Conservation (phyloP, 2,113 vertebrate species). For the Nycticebus coucang region DNA sequence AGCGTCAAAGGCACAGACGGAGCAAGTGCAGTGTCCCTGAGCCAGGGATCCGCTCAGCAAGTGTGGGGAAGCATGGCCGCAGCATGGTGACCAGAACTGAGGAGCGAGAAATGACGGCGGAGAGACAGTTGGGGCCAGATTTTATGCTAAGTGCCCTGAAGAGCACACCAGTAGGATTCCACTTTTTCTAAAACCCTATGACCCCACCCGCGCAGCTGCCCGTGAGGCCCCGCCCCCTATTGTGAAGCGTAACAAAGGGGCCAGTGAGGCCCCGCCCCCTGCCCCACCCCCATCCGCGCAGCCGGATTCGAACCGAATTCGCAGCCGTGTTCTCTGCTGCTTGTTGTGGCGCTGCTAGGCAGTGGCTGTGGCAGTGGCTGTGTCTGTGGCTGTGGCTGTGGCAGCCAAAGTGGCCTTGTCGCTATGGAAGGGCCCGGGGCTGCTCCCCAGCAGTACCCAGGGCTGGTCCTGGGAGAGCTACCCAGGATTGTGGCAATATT, state of each 20-base stretch:
- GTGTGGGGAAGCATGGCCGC: not conserved
- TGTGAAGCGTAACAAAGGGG: too few relatives aligned
- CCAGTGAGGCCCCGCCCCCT: not conserved
- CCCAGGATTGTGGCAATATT: not conserved
- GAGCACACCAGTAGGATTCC: not conserved
- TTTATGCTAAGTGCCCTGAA: not conserved
- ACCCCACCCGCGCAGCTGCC: too few relatives aligned
- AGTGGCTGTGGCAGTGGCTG: not conserved
- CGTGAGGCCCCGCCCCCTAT: too few relatives aligned
- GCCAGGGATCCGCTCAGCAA: not conserved
- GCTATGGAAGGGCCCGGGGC: slow-evolving; percentile 41
- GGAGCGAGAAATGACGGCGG: too few relatives aligned
- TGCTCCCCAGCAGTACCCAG: not conserved
- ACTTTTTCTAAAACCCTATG: not conserved
- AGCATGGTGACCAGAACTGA: not conserved
- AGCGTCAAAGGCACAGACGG: not conserved
- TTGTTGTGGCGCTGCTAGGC: not conserved
- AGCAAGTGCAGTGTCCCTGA: not conserved
- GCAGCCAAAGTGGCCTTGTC: not conserved
- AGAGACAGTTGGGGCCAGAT: not conserved
- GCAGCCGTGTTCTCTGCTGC: not conserved
- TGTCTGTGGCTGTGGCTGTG: not conserved
- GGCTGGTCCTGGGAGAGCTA: slow-evolving; percentile 47
- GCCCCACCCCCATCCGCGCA: not conserved
- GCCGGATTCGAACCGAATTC: slow-evolving; percentile 23